phyloP scores from a whole-genome alignment of 2,888 invertebrate genomes.

The Megamerina dolium region DNA sequence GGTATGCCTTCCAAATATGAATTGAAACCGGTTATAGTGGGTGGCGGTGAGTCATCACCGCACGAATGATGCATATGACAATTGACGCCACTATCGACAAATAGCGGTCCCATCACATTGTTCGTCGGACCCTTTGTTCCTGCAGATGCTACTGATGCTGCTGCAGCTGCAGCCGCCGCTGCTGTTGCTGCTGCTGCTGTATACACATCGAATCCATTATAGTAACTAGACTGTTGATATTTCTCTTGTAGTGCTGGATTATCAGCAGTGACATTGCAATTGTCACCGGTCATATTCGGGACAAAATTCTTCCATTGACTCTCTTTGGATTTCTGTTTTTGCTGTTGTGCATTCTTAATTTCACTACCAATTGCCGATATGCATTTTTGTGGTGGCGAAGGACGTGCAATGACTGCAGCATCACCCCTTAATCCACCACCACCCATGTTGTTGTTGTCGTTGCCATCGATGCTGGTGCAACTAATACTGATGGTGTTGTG shows the following conservation, averaged over 20 bases:
- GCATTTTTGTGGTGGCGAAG: slow-evolving; percentile 30
- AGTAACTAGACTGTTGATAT: slow-evolving; percentile 44
- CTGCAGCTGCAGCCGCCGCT: slow-evolving; percentile 16
- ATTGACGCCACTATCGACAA: slow-evolving; percentile 27
- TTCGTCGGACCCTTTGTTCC: slow-evolving; percentile 20
- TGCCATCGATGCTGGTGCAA: slow-evolving; percentile 34
- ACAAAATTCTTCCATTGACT: slow-evolving; percentile 23
- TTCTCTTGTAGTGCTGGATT: slow-evolving; percentile 38
- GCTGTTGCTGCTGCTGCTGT: slow-evolving; percentile 25
- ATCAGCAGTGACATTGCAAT: slow-evolving; percentile 14
- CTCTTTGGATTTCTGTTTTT: slow-evolving; percentile 44
- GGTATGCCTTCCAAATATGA: slow-evolving; percentile 47
- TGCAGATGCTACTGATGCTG: slow-evolving; percentile 14
- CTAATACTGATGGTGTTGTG: slow-evolving; percentile 44
- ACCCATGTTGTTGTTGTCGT: slow-evolving; percentile 9
- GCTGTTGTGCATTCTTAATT: slow-evolving; percentile 37
- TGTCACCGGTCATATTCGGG: slow-evolving; percentile 16
- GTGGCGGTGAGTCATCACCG: slow-evolving; percentile 48
- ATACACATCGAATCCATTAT: slow-evolving; percentile 46
- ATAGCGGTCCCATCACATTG: slow-evolving; percentile 25
- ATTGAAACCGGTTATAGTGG: slow-evolving; percentile 45
- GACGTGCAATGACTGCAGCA: slow-evolving; percentile 40
- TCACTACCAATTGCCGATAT: slow-evolving; percentile 49
- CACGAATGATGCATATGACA: slow-evolving; percentile 44
- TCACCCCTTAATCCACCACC: slow-evolving; percentile 36